phyloP scores from a whole-genome alignment of 30 jellyfish, hydroid and myxozoan species.

The Cassiopea xamachana region DNA sequence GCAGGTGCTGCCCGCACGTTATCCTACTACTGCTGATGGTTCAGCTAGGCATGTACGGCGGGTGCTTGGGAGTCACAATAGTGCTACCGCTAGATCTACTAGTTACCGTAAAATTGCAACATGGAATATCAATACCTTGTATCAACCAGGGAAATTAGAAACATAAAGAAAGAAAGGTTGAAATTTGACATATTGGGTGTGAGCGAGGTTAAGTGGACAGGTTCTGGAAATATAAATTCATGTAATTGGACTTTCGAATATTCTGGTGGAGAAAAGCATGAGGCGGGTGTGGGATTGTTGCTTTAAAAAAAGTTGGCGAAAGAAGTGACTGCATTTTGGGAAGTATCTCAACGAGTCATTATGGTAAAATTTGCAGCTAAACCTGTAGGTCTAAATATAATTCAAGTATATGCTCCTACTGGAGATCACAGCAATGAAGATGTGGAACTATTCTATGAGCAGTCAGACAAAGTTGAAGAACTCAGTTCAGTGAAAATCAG shows the following conservation, averaged over 20 bases:
- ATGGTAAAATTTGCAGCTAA: background rate
- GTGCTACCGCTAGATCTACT: background rate
- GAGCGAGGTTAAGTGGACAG: conserved; percentile 10
- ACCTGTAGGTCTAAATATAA: background rate
- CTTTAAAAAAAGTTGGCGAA: background rate
- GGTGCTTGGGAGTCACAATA: background rate
- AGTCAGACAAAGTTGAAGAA: background rate
- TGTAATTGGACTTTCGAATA: background rate
- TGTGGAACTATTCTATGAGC: background rate
- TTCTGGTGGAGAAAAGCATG: background rate
- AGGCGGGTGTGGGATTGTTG: background rate
- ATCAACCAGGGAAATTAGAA: background rate
- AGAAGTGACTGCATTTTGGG: background rate
- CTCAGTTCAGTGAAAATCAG: background rate
- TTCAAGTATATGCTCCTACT: background rate
- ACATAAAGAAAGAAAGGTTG: background rate
- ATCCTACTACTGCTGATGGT: background rate
- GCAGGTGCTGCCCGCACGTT: background rate
- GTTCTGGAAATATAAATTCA: background rate
- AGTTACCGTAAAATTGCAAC: background rate
- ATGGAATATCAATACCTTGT: background rate
- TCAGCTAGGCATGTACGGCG: background rate
- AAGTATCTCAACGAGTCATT: background rate
- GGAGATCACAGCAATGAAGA: background rate
- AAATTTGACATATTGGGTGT: background rate